These are phyloP conservation scores for Agapornis canus DNA, from an alignment of 2,797 vertebrate species.

Conservation along the genomic window DNA sequence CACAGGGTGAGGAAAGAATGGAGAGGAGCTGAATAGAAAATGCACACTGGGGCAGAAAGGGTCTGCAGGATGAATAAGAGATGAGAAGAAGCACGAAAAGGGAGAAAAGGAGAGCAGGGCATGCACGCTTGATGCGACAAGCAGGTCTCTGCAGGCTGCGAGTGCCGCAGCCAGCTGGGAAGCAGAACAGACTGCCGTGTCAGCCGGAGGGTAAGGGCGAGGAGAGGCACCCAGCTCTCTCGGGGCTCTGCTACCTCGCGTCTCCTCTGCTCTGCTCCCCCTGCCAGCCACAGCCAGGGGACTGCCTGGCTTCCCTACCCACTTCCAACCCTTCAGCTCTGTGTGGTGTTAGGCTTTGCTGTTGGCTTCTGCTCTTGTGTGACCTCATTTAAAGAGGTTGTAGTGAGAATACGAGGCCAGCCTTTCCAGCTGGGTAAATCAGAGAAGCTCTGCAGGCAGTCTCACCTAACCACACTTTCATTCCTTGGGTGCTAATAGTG, in stretches of 20 bases:
- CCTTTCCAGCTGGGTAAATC: background rate
- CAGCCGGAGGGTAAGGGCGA: background rate
- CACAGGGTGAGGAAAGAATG: background rate
- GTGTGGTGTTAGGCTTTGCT: rapidly evolving
- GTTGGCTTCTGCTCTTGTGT: rapidly evolving
- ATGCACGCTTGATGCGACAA: background rate
- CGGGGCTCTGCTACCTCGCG: background rate
- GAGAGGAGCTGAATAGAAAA: background rate
- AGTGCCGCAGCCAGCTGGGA: background rate
- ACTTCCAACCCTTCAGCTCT: background rate
- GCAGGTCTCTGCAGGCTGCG: background rate
- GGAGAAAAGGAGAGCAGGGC: background rate
- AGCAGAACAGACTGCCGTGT: background rate
- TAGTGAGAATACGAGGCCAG: background rate
- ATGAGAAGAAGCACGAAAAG: background rate
- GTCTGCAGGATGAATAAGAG: background rate
- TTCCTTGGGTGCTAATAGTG: rapidly evolving
- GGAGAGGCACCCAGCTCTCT: background rate
- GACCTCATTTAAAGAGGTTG: background rate
- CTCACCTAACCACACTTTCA: background rate
- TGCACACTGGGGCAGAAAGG: background rate
- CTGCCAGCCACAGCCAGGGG: background rate
- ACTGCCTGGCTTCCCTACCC: background rate
- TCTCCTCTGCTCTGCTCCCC: background rate
- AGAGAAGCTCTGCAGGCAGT: background rate